Conservation (phyloP, 2,888 invertebrate genomes). For the Byasa hedistus region DNA sequence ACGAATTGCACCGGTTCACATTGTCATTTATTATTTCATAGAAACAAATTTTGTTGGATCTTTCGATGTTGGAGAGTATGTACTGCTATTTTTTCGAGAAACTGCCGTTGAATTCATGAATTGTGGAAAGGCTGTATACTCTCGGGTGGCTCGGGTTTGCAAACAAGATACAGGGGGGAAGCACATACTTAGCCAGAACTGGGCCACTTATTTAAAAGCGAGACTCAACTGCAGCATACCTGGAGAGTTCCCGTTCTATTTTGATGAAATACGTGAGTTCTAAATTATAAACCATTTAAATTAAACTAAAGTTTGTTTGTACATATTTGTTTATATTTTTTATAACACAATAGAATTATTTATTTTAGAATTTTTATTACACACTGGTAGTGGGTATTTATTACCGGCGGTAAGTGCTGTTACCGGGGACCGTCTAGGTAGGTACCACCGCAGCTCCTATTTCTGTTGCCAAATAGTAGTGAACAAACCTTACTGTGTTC, state of each 20-base stretch:
- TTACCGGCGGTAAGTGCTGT: no score
- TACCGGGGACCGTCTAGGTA: no score
- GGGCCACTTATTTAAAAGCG: constrained; percentile 85
- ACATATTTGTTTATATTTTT: neutral
- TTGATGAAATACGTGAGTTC: constrained; percentile 85
- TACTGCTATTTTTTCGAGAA: constrained; percentile 87
- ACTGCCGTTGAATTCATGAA: constrained; percentile 84
- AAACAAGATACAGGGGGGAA: constrained; percentile 85
- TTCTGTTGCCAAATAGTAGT: no score
- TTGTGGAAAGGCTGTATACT: constrained; percentile 85
- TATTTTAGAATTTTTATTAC: no score
- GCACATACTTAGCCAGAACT: constrained; percentile 83
- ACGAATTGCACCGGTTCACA: constrained; percentile 3
- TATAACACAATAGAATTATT: no score
- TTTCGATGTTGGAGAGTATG: constrained; percentile 84
- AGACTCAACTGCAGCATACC: constrained; percentile 85
- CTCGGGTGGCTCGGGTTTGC: constrained; percentile 86
- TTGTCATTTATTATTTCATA: constrained; percentile 49
- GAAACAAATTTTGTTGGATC: constrained; percentile 87
- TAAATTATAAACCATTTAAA: constrained; percentile 13
- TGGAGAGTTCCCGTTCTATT: constrained; percentile 87
- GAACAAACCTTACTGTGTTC: no score
- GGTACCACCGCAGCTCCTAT: no score
- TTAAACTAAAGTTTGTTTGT: neutral
- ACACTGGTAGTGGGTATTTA: no score